Percentiles rank a stretch among this genome's conserved stretches.
These are phyloP conservation scores for Drosophila ohnishii DNA, from an alignment of 1,140 invertebrate species.

Conservation along the genomic window DNA sequence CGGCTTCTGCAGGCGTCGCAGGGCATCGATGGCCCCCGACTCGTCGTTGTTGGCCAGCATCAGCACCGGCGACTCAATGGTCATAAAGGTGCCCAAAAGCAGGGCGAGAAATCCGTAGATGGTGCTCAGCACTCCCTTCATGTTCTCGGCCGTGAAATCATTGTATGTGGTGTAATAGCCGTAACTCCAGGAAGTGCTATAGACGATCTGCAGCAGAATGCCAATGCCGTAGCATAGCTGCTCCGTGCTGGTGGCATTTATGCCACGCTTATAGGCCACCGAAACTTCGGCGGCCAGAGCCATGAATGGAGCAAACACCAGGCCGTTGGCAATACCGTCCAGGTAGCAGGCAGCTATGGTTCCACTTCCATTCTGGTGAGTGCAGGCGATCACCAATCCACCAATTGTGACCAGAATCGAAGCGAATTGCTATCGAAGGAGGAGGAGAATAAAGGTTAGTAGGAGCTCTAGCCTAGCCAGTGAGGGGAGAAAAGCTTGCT, in stretches of 20 bases:
- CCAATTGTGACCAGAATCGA: constrained; percentile 42
- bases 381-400: constrained; percentile 39
- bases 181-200: constrained; percentile 19
- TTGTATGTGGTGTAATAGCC: neutral
- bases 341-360: constrained; percentile 46
- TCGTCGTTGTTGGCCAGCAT: constrained; percentile 57
- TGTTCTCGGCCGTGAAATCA: constrained; percentile 32
- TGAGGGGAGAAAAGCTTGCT: neutral
- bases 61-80: constrained; percentile 62
- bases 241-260: constrained; percentile 15
- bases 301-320: constrained; percentile 56
- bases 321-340: constrained; percentile 63
- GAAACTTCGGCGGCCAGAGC: constrained; percentile 56
- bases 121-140: constrained; percentile 49
- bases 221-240: constrained; percentile 33
- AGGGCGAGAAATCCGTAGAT: constrained; percentile 46
- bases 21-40: constrained; percentile 42
- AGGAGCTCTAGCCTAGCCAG: neutral
- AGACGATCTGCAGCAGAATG: constrained; percentile 49
- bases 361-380: constrained; percentile 1
- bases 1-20: constrained; percentile 60
- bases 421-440: constrained; percentile 20
- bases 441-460: neutral
- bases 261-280: constrained; percentile 40
- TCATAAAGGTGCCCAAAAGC: constrained; percentile 12